Evolutionary conservation across 1,140 invertebrate species (phyloP).

Genomic region (Riptortus pedestris): DNA sequence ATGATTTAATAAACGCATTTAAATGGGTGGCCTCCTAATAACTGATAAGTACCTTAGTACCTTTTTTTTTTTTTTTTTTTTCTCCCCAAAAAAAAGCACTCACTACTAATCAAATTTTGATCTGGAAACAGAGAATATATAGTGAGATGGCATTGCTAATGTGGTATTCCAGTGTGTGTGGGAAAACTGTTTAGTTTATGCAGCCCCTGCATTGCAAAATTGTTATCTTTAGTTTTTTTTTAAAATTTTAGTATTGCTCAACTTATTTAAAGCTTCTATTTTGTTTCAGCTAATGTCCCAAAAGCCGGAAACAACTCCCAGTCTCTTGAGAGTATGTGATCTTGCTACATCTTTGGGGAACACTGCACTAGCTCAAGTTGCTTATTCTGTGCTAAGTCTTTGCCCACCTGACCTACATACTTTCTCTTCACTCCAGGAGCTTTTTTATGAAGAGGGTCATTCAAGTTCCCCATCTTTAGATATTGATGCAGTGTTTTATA

Average conservation of each 20-base stretch:
- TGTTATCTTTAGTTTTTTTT: neutral
- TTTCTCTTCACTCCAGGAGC: neutral
- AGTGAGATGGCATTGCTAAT: no score
- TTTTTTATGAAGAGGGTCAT: constrained; percentile 14
- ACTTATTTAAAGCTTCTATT: neutral
- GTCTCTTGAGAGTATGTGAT: constrained; percentile 23
- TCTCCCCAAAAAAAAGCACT: no score
- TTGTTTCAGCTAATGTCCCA: constrained; percentile 24
- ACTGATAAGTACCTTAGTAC: no score
- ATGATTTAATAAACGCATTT: no score
- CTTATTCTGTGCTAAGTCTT: constrained; percentile 24
- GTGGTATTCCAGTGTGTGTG: no score
- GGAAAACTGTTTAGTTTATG: no score
- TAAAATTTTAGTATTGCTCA: no score
- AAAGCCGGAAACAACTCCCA: constrained; percentile 14
- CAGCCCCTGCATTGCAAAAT: no score
- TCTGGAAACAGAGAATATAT: no score
- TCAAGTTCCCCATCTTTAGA: neutral
- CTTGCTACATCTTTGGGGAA: constrained; percentile 21
- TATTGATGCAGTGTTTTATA: constrained; percentile 64
- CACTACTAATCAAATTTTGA: no score
- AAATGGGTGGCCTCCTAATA: no score
- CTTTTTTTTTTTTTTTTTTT: no score
- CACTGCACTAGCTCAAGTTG: constrained; percentile 22
- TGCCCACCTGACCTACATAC: constrained; percentile 23